Conservation (phyloP, 1,140 invertebrate species). For the Idris sp. region DNA sequence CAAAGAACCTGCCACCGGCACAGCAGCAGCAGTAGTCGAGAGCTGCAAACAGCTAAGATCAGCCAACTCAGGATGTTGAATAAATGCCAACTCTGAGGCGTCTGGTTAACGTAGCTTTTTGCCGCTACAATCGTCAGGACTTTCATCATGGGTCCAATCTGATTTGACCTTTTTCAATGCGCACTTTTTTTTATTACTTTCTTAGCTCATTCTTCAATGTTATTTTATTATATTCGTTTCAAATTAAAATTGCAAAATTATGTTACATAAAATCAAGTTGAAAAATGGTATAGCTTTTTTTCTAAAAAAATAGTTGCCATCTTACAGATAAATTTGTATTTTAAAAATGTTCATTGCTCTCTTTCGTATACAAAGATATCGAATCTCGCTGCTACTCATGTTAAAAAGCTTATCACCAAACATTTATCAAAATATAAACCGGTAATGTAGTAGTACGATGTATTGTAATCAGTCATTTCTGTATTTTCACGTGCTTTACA, state of each 20-base stretch:
- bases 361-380: too few relatives aligned
- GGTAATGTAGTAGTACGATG: slow-evolving; percentile 41
- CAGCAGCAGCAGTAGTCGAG: slow-evolving; percentile 48
- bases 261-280: too few relatives aligned
- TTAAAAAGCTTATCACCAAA: slow-evolving; percentile 48
- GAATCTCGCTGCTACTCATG: slow-evolving; percentile 19
- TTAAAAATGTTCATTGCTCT: too few relatives aligned
- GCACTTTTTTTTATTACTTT: slow-evolving; percentile 38
- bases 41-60: slow-evolving; percentile 65
- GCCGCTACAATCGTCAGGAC: slow-evolving; percentile 56
- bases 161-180: slow-evolving; percentile 57
- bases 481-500: slow-evolving; percentile 7
- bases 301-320: too few relatives aligned
- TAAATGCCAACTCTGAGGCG: slow-evolving; percentile 70
- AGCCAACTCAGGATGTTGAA: slow-evolving; percentile 67
- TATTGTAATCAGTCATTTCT: slow-evolving; percentile 49
- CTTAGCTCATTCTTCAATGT: slow-evolving; percentile 11
- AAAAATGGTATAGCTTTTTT: too few relatives aligned
- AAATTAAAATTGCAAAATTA: too few relatives aligned
- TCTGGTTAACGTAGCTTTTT: slow-evolving; percentile 73
- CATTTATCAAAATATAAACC: slow-evolving; percentile 58
- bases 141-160: slow-evolving; percentile 68
- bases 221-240: neutral
- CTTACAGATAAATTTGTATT: too few relatives aligned
- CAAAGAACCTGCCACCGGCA: slow-evolving; percentile 68